Evolutionary conservation across 2,888 invertebrate genomes (phyloP), one percentile per base, ranked within the genome.

Genomic region (Euzetes globulus): DNA sequence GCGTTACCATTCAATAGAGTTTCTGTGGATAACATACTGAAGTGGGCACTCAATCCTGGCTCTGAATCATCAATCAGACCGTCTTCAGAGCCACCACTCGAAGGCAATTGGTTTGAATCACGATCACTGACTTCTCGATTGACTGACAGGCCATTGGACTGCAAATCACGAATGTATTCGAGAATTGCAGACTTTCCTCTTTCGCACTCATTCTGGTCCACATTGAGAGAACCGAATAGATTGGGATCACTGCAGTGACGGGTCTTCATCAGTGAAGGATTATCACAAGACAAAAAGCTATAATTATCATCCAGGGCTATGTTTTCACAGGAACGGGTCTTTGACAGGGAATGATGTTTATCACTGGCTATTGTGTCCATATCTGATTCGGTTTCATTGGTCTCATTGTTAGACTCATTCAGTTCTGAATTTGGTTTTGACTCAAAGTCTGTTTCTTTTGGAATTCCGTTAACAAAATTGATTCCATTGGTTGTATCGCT

Each of bases 321-420:
- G 60, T 60, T 60, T 15, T 60, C 60, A 27, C 60, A 60, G 15
- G 60, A 60, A 5, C 60, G 22, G 27, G 60, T 60, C 60, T 60
- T 60, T 13, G 60, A 60, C 9, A 60, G 60, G 60, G 60, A 60
- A 60, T 60, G 60, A n/a, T 60, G 60, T 29, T 60, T 60, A 60
- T 60, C 60, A 27, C 60, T 60, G 29, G 60, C 60, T 1, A 60
- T 60, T 2, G 60, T 60, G 29, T 60, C 60, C 60, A 60, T 60
- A 60, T 60, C 60, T 27, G 60, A 60, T 60, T 60, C 60, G 4
- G 60, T 60, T 60, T 60, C 60, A 27, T 60, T 60, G 19, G 60
- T 60, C 27, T 60, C 60, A 29, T 60, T 60, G 27, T 60, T 60
- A 4, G 60, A 60, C 15, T 17, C 60, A 60, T 60, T 60, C 27